A percentile compares a stretch with the other conserved stretches of the same genome.
Conservation (phyloP, 2,113 vertebrate species). For the Rhombomys opimus region DNA sequence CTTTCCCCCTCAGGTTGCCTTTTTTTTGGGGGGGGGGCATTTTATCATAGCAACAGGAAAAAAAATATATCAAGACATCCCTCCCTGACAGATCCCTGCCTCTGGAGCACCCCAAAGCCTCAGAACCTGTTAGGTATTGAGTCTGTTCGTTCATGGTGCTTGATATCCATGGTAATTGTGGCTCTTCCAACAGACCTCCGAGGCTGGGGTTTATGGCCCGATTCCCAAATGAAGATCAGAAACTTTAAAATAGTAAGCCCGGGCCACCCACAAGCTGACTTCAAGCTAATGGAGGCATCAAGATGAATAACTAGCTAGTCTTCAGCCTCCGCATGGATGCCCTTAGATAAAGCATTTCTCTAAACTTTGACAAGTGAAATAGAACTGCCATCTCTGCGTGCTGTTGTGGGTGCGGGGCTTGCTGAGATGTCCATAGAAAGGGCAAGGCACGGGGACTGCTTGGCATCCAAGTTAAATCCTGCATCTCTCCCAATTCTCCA, state of each 20-base stretch:
- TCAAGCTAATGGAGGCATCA: not conserved
- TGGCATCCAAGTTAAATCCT: not conserved
- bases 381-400: not conserved
- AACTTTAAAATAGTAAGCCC: not conserved
- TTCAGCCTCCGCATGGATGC: rapidly evolving
- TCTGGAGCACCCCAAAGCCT: not conserved
- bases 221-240: not conserved
- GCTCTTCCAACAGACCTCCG: not conserved
- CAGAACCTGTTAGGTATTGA: not conserved
- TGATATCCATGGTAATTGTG: not conserved
- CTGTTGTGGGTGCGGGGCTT: too few species aligned
- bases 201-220: not conserved
- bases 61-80: not conserved
- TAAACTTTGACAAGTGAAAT: not conserved
- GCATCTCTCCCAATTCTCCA: not conserved
- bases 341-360: not conserved
- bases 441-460: rapidly evolving
- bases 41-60: not conserved
- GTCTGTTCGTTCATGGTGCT: not conserved
- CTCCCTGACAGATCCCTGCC: not conserved
- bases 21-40: not conserved
- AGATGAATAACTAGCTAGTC: not conserved
- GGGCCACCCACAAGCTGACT: not conserved
- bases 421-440: not conserved
- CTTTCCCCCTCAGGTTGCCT: not conserved